Base-by-base conservation (phyloP, 1,140 invertebrate genomes). In the Holotrichia oblita region DNA sequence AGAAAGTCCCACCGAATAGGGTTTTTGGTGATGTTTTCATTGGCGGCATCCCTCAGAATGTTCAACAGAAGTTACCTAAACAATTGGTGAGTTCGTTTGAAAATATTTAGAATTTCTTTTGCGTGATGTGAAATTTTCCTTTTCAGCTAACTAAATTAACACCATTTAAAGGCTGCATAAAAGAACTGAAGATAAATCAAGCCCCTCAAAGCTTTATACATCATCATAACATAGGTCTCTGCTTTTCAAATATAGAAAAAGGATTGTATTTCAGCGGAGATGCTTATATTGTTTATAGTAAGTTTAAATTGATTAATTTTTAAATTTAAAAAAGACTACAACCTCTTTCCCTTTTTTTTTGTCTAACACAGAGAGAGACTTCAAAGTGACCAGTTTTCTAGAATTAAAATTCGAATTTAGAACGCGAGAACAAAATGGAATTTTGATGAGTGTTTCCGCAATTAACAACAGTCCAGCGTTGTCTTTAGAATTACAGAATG, bases 241-340 rank as follows among this genome's bases (percentile, higher is more conserved):
- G 97, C 87, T 97, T 97, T 84, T 92, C 93, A 0, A 91, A 91
- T 55, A 93, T 98, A 3, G 95, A 98, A 85, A 90, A 90, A 69
- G 96, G 95, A 64, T 95, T 94, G 0, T 97, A 94, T 86, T 97
- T 98, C 84, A 91, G 92, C 14, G 94, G 94, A 40, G 93, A 94
- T 84, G 93, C 94, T 4, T 96, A 92, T 86, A 95, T 94, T 22
- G 89, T 95, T 64, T 96, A 95, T 84, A 92, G 96, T 97, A 89
- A 90, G 90, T 41, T 86, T 8, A 27, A 55, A 9, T 17, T 77
- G 10, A 10, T 72, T 73, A 20, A 64, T 41, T n/a, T n/a, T n/a
- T n/a, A n/a, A n/a, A n/a, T n/a, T n/a, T n/a, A n/a, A n/a, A n/a
- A 73, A 9, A 48, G 22, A 42, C 17, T 69, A 59, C 27, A n/a